Conservation (phyloP, 2,797 vertebrate genomes). For the Danio tinwini region DNA sequence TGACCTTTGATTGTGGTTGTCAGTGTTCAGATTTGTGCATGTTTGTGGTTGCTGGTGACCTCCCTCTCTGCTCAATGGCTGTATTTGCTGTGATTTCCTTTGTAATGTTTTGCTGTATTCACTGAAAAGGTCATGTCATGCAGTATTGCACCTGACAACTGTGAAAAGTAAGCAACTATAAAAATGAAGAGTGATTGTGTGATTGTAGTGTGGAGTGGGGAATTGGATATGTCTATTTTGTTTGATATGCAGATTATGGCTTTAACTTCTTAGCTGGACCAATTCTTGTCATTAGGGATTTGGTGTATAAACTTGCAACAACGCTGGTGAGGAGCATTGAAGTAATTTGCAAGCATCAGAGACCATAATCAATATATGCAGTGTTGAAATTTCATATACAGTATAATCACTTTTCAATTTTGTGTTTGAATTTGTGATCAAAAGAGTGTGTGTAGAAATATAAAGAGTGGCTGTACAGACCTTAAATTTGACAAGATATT, state of each 20-base stretch:
- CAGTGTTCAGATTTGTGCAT: slow-evolving; percentile 78
- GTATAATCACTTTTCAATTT: no score
- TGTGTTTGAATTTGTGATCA: no score
- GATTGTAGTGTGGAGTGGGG: not conserved
- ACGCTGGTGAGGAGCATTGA: no score
- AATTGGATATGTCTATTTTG: not conserved
- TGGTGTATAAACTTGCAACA: no score
- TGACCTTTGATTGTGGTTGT: slow-evolving; percentile 65
- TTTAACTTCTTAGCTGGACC: not conserved
- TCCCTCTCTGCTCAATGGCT: slow-evolving; percentile 64
- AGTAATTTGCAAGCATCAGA: no score
- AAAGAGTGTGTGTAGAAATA: no score
- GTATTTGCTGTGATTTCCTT: slow-evolving; percentile 73
- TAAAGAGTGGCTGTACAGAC: no score
- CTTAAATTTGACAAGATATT: no score
- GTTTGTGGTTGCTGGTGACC: slow-evolving; percentile 68
- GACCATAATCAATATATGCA: no score
- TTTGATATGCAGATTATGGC: not conserved
- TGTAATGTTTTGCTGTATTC: slow-evolving; percentile 66
- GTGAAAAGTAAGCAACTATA: not conserved
- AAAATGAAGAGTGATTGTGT: not conserved
- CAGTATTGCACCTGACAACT: slow-evolving; percentile 21
- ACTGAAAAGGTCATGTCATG: slow-evolving; percentile 68
- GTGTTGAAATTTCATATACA: no score
- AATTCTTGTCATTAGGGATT: not conserved